Evolutionary conservation across 1,140 invertebrate species (phyloP).

Genomic region (Agrypnia vestita): DNA sequence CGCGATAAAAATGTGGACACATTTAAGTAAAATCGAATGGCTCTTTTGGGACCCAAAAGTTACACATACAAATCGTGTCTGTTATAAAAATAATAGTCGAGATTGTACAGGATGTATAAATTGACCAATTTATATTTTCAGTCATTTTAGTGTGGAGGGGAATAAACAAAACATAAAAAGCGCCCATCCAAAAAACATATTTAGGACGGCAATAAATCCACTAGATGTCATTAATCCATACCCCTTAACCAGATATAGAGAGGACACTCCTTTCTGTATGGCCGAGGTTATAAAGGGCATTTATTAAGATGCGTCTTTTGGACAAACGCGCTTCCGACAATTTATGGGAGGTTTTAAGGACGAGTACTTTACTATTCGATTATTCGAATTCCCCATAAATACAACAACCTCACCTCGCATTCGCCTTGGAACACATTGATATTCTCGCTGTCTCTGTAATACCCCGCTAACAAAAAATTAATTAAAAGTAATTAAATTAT

Average conservation of each 20-base stretch:
- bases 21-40: constrained; percentile 47
- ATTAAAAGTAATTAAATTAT: too few relatives aligned
- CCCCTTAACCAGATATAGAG: constrained; percentile 41
- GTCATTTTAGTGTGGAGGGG: constrained; percentile 48
- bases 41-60: constrained; percentile 28
- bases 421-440: background rate
- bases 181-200: constrained; percentile 60
- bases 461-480: too few relatives aligned
- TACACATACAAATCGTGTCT: constrained; percentile 50
- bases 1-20: constrained; percentile 48
- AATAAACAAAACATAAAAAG: constrained; percentile 59
- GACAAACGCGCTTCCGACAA: constrained; percentile 58
- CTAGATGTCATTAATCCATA: constrained; percentile 61
- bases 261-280: constrained; percentile 54
- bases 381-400: constrained; percentile 47
- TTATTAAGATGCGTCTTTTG: constrained; percentile 57
- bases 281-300: constrained; percentile 48
- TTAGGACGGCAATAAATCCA: constrained; percentile 61
- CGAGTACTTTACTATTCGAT: constrained; percentile 53
- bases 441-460: background rate
- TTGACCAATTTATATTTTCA: constrained; percentile 59
- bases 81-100: constrained; percentile 57
- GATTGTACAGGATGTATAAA: constrained; percentile 57
- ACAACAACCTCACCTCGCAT: constrained; percentile 2
- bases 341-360: constrained; percentile 59